These are phyloP conservation scores for Halichoeres trimaculatus DNA, from an alignment of 2,113 vertebrate genomes.

Conservation along the genomic window DNA sequence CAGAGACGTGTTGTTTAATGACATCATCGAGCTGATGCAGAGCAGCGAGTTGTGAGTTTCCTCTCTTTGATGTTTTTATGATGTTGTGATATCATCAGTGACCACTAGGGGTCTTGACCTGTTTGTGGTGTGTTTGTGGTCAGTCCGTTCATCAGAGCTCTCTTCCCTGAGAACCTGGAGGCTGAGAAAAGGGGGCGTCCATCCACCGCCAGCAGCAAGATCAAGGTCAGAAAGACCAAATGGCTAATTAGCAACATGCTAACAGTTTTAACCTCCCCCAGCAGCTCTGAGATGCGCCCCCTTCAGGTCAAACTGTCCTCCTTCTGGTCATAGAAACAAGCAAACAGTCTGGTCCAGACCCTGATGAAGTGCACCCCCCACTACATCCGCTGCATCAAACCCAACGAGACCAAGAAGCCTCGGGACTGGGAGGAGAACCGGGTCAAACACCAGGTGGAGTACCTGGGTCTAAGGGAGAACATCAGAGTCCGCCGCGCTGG, in stretches of 20 bases:
- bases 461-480: conserved; percentile 94
- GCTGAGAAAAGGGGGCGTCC: conserved; percentile 94
- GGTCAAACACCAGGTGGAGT: conserved; percentile 96
- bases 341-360: conserved; percentile 94
- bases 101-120: not conserved
- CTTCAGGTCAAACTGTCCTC: no score
- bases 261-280: no score
- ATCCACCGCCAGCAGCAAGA: conserved; percentile 91
- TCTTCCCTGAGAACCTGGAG: conserved; percentile 95
- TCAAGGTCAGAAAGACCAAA: conserved; percentile 90
- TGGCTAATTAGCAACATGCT: no score
- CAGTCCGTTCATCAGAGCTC: conserved; percentile 89
- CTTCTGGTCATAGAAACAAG: conserved; percentile 88
- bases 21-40: conserved; percentile 98
- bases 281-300: no score
- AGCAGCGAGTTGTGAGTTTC: conserved; percentile 93
- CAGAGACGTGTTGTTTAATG: conserved; percentile 93
- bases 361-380: conserved; percentile 97
- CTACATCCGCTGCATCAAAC: conserved; percentile 98
- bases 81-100: not conserved
- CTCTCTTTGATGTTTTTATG: not conserved
- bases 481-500: conserved; percentile 93
- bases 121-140: no score
- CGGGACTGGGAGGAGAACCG: conserved; percentile 98
- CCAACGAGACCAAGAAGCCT: conserved; percentile 95